These are phyloP conservation scores for Ctenochaetus hawaiiensis DNA, from an alignment of 2,797 vertebrate species.

Conservation along the genomic window DNA sequence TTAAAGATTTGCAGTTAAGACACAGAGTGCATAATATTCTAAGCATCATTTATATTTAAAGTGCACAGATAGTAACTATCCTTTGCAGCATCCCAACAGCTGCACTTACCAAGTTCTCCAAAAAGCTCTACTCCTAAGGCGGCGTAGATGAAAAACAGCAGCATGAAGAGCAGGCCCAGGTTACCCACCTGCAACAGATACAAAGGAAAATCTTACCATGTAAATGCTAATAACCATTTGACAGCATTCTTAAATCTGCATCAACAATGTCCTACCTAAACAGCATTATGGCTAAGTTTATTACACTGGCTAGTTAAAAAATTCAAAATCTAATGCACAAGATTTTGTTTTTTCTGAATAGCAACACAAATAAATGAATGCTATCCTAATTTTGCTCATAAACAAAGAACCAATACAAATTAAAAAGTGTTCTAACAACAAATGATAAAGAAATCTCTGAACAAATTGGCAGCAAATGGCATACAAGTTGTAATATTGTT, in stretches of 20 bases:
- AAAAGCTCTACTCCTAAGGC: slow-evolving; percentile 98
- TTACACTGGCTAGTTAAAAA: not conserved
- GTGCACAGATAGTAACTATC: not conserved
- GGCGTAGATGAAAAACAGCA: slow-evolving; percentile 99
- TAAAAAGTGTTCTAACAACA: not conserved
- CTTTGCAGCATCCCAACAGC: not conserved
- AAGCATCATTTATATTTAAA: not conserved
- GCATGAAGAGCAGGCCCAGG: slow-evolving; percentile 98
- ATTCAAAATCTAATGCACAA: too few relatives aligned
- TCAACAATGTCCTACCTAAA: not conserved
- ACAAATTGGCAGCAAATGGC: not conserved
- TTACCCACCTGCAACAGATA: slow-evolving; percentile 92
- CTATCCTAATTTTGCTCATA: not conserved
- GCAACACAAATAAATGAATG: not conserved
- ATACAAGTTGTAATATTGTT: not conserved
- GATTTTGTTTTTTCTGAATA: not conserved
- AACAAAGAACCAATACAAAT: not conserved
- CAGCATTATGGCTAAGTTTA: not conserved
- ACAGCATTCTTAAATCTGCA: slow-evolving; percentile 2
- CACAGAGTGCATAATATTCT: not conserved
- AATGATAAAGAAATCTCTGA: not conserved
- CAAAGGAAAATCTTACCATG: slow-evolving; percentile 15
- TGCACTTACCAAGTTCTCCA: slow-evolving; percentile 93
- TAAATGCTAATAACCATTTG: slow-evolving; percentile 16
- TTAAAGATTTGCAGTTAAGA: not conserved